Percentiles rank a stretch among this genome's conserved stretches.
These are phyloP conservation scores for Rallus crepitans DNA, from an alignment of 2,797 vertebrate species.

Conservation along the genomic window DNA sequence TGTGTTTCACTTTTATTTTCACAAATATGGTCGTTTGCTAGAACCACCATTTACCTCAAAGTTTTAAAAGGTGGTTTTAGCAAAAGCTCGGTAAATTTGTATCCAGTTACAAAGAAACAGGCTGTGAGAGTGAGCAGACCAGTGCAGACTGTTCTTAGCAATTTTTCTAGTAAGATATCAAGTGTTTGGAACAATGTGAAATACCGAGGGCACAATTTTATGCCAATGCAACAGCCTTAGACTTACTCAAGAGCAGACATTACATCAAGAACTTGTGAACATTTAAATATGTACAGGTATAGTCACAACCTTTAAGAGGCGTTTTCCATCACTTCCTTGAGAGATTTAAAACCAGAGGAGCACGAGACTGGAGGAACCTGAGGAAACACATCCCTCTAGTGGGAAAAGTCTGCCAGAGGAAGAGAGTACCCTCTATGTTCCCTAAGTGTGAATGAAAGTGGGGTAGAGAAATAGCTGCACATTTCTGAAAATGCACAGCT, in stretches of 20 bases:
- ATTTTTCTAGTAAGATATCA: neutral
- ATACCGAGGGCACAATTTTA: neutral
- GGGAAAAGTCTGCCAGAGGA: neutral
- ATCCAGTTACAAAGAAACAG: neutral
- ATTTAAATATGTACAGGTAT: neutral
- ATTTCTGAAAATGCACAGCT: neutral
- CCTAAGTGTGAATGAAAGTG: rapidly evolving
- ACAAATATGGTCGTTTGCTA: neutral
- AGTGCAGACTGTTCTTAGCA: neutral
- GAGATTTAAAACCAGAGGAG: neutral
- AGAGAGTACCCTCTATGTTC: rapidly evolving
- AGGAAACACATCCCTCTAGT: slow-evolving; percentile 47
- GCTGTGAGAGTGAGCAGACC: neutral
- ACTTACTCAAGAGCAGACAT: neutral
- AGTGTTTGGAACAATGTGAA: neutral
- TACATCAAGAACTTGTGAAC: neutral
- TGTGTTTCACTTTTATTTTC: neutral
- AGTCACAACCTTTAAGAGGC: neutral
- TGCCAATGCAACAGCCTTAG: neutral
- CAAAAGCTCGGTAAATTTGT: neutral
- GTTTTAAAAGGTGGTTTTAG: neutral
- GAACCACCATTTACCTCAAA: neutral
- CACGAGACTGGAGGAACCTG: neutral
- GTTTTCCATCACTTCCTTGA: neutral
- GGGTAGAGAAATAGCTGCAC: neutral